Percentiles rank a stretch among this genome's conserved stretches.
These are phyloP conservation scores for Corvus moneduloides DNA, from an alignment of 2,113 vertebrate genomes.

Conservation along the genomic window DNA sequence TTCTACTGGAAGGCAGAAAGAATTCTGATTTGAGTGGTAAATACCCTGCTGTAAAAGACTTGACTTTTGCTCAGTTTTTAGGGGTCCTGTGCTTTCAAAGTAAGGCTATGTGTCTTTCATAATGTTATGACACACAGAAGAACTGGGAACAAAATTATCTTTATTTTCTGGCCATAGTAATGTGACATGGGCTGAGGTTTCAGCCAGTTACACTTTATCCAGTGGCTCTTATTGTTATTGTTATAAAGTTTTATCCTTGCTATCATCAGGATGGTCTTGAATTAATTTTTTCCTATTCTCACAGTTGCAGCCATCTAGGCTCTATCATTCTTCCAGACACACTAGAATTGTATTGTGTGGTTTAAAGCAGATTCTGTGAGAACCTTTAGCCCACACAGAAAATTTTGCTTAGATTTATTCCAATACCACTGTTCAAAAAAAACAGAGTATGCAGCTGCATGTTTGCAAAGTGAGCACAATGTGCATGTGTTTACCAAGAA, in stretches of 20 bases:
- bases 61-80: not conserved
- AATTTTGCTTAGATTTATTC: not conserved
- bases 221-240: not conserved
- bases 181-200: not conserved
- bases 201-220: slow-evolving; percentile 11
- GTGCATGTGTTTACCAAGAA: not conserved
- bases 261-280: not conserved
- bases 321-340: not conserved
- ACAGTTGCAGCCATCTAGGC: not conserved
- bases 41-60: not conserved
- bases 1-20: not conserved
- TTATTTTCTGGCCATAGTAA: not conserved
- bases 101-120: not conserved
- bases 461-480: not conserved
- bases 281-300: not conserved
- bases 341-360: not conserved
- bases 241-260: not conserved
- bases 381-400: not conserved
- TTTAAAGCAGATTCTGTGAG: not conserved
- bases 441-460: not conserved
- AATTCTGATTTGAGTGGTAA: not conserved
- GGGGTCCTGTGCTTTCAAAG: not conserved
- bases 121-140: not conserved
- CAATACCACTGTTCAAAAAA: not conserved
- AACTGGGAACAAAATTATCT: not conserved